These are phyloP conservation scores for Parus major DNA, from an alignment of 2,113 vertebrate species.

Conservation along the genomic window DNA sequence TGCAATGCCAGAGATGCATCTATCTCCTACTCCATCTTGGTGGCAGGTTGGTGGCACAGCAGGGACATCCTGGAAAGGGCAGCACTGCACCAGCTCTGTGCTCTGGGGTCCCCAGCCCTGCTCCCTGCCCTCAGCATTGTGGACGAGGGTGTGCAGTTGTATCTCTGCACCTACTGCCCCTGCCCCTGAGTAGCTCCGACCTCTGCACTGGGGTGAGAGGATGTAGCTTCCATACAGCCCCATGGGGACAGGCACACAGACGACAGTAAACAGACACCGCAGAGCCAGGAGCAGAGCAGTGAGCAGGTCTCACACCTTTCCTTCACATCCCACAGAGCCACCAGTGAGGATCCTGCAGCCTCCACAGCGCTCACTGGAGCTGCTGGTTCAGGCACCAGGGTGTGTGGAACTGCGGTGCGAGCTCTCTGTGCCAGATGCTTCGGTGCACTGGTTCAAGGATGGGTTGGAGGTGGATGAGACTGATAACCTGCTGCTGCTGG, in stretches of 20 bases:
- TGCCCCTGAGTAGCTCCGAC: not conserved
- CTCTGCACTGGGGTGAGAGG: not conserved
- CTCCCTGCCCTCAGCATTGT: not conserved
- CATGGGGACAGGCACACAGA: not conserved
- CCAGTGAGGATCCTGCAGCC: slow-evolving; percentile 88
- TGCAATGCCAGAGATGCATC: slow-evolving; percentile 79
- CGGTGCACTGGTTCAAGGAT: slow-evolving; percentile 85
- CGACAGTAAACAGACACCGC: not conserved
- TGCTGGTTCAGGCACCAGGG: slow-evolving; percentile 78
- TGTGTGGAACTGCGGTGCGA: slow-evolving; percentile 78
- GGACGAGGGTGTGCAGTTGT: not conserved
- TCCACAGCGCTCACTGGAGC: slow-evolving; percentile 77
- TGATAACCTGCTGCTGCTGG: slow-evolving; percentile 72
- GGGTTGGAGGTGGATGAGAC: slow-evolving; percentile 82
- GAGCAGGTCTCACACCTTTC: not conserved
- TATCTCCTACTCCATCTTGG: slow-evolving; percentile 79
- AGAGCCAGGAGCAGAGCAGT: not conserved
- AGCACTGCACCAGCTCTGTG: not conserved
- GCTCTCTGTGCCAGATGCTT: slow-evolving; percentile 75
- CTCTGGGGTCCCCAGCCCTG: not conserved
- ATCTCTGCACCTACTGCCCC: fast-evolving
- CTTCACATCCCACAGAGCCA: slow-evolving; percentile 73
- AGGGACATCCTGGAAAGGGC: not conserved
- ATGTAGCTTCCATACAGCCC: not conserved
- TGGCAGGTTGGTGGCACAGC: slow-evolving; percentile 74